Conservation (phyloP, 2,113 vertebrate genomes). For the Porphyrio hochstetteri region DNA sequence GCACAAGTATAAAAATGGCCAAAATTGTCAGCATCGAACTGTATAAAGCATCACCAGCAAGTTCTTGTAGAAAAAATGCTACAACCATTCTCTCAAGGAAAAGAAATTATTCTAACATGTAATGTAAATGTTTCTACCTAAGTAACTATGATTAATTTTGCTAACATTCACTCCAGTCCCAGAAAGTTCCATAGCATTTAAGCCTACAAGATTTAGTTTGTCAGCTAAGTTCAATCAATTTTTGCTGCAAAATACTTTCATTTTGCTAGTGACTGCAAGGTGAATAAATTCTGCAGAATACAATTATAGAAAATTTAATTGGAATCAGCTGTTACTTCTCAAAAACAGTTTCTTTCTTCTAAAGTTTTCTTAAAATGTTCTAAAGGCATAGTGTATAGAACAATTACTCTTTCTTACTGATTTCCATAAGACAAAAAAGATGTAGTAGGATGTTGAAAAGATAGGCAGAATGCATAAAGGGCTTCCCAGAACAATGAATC, state of each 20-base stretch:
- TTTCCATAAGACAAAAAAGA: background rate
- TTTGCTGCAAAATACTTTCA: background rate
- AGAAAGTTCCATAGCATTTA: background rate
- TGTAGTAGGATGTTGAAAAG: background rate
- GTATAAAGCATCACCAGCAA: background rate
- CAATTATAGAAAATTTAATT: background rate
- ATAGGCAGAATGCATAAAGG: background rate
- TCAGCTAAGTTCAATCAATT: background rate
- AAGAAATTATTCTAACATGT: background rate
- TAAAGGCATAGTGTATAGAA: background rate
- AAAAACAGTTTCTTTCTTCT: background rate
- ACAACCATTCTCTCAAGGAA: background rate
- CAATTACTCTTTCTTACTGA: background rate
- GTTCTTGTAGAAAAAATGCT: background rate
- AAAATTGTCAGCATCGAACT: background rate
- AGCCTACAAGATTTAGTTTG: background rate
- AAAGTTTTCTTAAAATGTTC: background rate
- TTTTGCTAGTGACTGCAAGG: background rate
- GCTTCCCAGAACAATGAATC: background rate
- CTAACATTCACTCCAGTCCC: background rate
- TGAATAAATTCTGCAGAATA: background rate
- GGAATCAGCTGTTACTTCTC: background rate
- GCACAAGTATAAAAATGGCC: conserved; percentile 9
- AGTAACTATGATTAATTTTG: background rate
- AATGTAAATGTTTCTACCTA: background rate